Evolutionary conservation across 2,113 vertebrate genomes (phyloP).

Genomic region (Brachyhypopomus gauderio): DNA sequence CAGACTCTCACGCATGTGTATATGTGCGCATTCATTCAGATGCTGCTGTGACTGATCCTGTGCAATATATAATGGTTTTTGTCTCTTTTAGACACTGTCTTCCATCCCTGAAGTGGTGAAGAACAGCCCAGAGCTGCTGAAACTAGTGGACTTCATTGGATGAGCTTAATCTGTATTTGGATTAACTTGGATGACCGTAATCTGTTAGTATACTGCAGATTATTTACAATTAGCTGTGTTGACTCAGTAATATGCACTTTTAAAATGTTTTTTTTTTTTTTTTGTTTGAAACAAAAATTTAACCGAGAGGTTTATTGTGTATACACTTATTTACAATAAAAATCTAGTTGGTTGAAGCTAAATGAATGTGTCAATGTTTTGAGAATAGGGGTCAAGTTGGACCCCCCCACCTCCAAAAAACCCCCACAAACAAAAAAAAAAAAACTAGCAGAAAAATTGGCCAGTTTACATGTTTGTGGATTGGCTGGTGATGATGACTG

Average conservation of each 20-base stretch:
- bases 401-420: no score
- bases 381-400: no score
- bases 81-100: conserved; percentile 64
- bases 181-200: not conserved
- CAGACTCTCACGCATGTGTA: no score
- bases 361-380: no score
- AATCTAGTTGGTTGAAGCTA: no score
- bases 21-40: no score
- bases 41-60: no score
- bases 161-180: not conserved
- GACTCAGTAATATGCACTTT: conserved; percentile 33
- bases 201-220: not conserved
- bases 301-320: not conserved
- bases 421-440: no score
- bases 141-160: conserved; percentile 70
- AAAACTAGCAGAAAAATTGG: no score
- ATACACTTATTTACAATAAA: not conserved
- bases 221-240: not conserved
- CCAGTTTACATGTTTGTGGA: no score
- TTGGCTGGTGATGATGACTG: no score
- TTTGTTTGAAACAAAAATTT: not conserved
- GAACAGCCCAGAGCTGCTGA: conserved; percentile 64
- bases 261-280: conserved; percentile 1
- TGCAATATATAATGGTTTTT: not conserved
- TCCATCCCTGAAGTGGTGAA: conserved; percentile 69